phyloP scores from a whole-genome alignment of 2,797 vertebrate genomes.

The Sebastolobus alascanus region DNA sequence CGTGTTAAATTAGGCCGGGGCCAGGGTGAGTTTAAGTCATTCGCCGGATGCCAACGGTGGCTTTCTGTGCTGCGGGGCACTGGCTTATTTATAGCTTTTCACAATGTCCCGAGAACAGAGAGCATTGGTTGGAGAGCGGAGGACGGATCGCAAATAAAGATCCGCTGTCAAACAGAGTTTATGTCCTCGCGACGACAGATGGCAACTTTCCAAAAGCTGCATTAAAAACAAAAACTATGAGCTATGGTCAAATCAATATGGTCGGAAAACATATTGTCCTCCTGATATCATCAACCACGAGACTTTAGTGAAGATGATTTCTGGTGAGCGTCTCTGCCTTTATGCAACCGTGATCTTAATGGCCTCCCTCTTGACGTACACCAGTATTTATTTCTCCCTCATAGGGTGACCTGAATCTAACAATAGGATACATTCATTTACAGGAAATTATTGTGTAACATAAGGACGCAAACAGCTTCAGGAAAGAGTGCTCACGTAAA shows the following conservation, averaged over 20 bases:
- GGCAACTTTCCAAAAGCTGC: conserved; percentile 38
- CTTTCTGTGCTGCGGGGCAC: conserved; percentile 42
- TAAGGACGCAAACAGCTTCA: conserved; percentile 29
- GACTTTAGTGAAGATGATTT: neutral
- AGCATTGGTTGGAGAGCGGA: neutral
- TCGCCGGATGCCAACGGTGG: conserved; percentile 43
- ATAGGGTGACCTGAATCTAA: conserved; percentile 5
- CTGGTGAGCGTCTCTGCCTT: neutral
- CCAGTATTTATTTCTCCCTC: neutral
- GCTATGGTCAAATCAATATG: neutral
- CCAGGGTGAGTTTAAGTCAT: conserved; percentile 49
- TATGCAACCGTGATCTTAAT: neutral
- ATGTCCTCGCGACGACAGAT: conserved; percentile 26
- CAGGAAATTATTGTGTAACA: conserved; percentile 11
- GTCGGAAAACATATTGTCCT: neutral
- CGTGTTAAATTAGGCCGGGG: conserved; percentile 49
- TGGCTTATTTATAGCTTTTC: conserved; percentile 70
- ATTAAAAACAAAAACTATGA: conserved; percentile 22
- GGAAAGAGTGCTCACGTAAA: conserved; percentile 26
- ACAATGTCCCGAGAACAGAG: conserved; percentile 33
- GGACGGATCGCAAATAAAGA: conserved; percentile 46
- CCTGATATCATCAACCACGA: neutral
- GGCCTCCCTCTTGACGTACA: neutral
- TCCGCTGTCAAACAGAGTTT: conserved; percentile 51
- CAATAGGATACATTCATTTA: conserved; percentile 16